Evolutionary conservation across 2,888 invertebrate genomes (phyloP).

Genomic region (Cephus nigrinus): DNA sequence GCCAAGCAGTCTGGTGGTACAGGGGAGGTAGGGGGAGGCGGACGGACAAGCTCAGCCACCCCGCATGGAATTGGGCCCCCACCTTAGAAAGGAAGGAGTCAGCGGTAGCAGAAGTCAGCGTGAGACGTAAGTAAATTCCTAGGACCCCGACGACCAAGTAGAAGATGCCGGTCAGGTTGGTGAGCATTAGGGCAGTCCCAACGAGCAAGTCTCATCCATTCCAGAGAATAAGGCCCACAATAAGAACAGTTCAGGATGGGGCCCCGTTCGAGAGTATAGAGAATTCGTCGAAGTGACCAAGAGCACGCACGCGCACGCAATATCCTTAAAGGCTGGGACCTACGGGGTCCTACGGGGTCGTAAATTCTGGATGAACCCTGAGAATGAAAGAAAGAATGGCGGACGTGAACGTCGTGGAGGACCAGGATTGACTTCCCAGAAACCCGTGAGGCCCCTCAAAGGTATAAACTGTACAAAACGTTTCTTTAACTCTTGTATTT

Average conservation of each 20-base stretch:
- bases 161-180: neutral
- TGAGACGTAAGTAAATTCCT: neutral
- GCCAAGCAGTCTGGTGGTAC: slow-evolving; percentile 52
- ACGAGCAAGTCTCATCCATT: neutral
- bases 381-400: slow-evolving; percentile 21
- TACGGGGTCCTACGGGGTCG: slow-evolving; percentile 36
- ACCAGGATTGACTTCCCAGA: neutral
- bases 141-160: neutral
- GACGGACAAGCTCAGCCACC: slow-evolving; percentile 11
- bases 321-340: slow-evolving; percentile 13
- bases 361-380: slow-evolving; percentile 41
- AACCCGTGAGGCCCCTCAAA: neutral
- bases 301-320: neutral
- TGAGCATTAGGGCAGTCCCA: neutral
- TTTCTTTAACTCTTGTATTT: neutral
- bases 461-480: neutral
- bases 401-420: neutral
- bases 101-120: neutral
- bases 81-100: neutral
- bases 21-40: slow-evolving; percentile 15
- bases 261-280: neutral
- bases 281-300: neutral
- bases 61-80: neutral
- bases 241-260: neutral
- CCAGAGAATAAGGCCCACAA: neutral